Conservation (phyloP, 2,113 vertebrate genomes). For the Marmota flaviventris region DNA sequence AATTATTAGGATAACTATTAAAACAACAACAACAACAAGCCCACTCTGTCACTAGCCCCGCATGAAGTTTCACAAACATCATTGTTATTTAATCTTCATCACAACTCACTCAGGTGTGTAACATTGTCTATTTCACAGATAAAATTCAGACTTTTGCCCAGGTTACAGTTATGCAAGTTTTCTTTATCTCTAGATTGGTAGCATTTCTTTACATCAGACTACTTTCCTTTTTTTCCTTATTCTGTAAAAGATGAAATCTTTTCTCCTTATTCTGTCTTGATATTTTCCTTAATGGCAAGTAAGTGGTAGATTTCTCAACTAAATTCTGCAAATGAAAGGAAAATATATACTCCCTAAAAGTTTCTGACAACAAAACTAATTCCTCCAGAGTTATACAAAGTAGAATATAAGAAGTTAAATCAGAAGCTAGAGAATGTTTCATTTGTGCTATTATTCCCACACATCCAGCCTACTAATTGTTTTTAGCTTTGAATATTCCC, state of each 20-base stretch:
- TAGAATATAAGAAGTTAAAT: not conserved
- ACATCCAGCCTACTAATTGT: not conserved
- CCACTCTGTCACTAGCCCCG: not conserved
- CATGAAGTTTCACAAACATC: not conserved
- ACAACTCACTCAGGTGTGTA: not conserved
- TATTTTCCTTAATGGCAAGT: not conserved
- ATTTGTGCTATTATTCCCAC: not conserved
- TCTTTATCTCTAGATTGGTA: not conserved
- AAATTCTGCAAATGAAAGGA: not conserved
- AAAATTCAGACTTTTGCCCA: not conserved
- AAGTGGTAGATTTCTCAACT: not conserved
- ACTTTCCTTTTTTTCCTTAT: not conserved
- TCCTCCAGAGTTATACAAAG: not conserved
- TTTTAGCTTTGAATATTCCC: constrained; percentile 35
- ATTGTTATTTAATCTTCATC: not conserved
- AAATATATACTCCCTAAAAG: not conserved
- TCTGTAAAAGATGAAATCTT: not conserved
- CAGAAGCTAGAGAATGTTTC: not conserved
- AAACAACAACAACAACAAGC: not conserved
- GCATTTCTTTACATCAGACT: not conserved
- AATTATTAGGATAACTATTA: not conserved
- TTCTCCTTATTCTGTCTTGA: not conserved
- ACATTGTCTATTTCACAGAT: not conserved
- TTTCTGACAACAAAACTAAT: not conserved
- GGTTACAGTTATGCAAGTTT: not conserved